These are phyloP conservation scores for Scylla paramamosain DNA, from an alignment of 1,140 invertebrate genomes.

Conservation along the genomic window DNA sequence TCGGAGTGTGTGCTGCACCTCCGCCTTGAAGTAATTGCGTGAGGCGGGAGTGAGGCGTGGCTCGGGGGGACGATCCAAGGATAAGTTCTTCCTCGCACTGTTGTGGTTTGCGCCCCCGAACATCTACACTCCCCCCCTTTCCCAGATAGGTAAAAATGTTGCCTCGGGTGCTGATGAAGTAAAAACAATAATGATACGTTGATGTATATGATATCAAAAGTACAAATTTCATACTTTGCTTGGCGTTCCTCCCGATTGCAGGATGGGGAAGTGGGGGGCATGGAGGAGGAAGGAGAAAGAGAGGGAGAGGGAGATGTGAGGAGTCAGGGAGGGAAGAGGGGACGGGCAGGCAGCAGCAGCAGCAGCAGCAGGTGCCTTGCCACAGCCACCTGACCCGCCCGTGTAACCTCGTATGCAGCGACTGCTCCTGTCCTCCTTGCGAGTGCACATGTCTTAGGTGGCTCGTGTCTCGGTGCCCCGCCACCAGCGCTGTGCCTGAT, in stretches of 20 bases:
- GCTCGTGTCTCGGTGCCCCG: background rate
- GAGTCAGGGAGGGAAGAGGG: background rate
- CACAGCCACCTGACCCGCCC: background rate
- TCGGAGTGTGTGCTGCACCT: background rate
- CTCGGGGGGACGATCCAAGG: background rate
- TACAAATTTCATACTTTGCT: background rate
- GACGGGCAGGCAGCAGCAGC: background rate
- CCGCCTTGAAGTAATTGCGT: background rate
- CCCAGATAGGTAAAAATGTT: constrained; percentile 12
- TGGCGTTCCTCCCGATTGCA: background rate
- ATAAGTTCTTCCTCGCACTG: background rate
- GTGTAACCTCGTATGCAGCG: background rate
- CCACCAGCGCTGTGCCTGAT: too few species aligned
- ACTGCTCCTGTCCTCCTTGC: background rate
- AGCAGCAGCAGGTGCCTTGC: background rate
- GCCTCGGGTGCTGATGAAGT: background rate
- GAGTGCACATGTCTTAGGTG: background rate
- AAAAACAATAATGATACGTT: constrained; percentile 16
- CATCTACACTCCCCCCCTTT: background rate
- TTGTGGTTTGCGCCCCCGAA: background rate
- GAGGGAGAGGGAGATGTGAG: background rate
- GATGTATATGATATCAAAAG: background rate
- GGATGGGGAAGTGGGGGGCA: background rate
- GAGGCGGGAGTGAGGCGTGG: background rate
- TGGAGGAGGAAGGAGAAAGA: background rate